phyloP scores from a whole-genome alignment of 2,888 invertebrate genomes.

The Idaea aversata region DNA sequence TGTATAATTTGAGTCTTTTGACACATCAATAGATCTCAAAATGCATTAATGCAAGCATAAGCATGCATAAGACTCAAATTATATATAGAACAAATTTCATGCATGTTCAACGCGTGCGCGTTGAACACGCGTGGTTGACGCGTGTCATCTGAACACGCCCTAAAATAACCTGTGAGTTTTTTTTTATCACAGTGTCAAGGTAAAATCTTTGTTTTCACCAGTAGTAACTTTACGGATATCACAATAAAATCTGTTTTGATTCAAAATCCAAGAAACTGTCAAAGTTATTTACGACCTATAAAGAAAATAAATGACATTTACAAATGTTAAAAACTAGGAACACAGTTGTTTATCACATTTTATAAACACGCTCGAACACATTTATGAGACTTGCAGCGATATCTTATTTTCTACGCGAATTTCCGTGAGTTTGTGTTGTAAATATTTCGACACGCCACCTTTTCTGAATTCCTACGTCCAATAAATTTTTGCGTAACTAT shows the following conservation, averaged over 20 bases:
- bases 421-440: slow-evolving; percentile 36
- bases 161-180: neutral
- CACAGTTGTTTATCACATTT: slow-evolving; percentile 28
- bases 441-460: slow-evolving; percentile 46
- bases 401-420: slow-evolving; percentile 42
- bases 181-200: neutral
- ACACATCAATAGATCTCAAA: too few relatives aligned
- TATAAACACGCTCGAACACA: slow-evolving; percentile 36
- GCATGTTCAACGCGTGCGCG: too few relatives aligned
- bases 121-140: too few relatives aligned
- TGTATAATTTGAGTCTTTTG: too few relatives aligned
- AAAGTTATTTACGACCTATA: neutral
- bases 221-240: neutral
- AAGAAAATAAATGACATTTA: slow-evolving; percentile 16
- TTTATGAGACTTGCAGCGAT: slow-evolving; percentile 39
- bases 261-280: neutral
- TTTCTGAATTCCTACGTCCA: slow-evolving; percentile 37
- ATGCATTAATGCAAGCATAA: too few relatives aligned
- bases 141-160: too few relatives aligned
- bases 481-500: slow-evolving; percentile 34
- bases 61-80: too few relatives aligned
- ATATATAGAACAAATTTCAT: too few relatives aligned
- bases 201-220: neutral
- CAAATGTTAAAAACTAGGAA: slow-evolving; percentile 22
- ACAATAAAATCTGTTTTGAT: neutral